Conservation (phyloP, 2,113 vertebrate genomes). For the Campylomormyrus tamandua region DNA sequence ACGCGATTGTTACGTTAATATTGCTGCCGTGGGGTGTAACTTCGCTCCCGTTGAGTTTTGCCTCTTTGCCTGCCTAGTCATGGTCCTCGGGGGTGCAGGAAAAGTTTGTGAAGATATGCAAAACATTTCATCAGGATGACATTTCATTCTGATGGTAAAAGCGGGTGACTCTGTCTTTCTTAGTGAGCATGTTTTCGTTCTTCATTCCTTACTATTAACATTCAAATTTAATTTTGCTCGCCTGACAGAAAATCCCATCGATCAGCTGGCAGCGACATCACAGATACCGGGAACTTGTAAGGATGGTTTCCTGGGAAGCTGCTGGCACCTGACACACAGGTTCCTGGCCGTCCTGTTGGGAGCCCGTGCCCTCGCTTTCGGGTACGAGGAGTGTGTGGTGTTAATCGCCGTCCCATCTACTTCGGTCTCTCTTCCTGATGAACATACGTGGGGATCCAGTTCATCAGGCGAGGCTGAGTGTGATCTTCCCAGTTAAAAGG, state of each 20-base stretch:
- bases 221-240: neutral
- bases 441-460: neutral
- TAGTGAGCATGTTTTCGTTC: neutral
- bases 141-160: neutral
- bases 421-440: neutral
- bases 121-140: neutral
- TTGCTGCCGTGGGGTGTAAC: conserved; percentile 32
- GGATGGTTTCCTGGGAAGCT: neutral
- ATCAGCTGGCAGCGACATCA: neutral
- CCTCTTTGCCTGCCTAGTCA: neutral
- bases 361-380: neutral
- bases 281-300: neutral
- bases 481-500: neutral
- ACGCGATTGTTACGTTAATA: conserved; percentile 35
- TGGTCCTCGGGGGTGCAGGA: neutral
- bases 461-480: neutral
- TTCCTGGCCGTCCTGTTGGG: neutral
- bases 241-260: neutral
- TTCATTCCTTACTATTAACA: neutral
- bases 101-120: neutral
- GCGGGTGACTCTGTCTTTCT: neutral
- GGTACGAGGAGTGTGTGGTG: neutral
- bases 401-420: neutral
- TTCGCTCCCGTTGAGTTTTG: neutral
- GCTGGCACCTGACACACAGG: neutral